Conservation (phyloP, 2,888 invertebrate species). For the Apocheima hispidaria region DNA sequence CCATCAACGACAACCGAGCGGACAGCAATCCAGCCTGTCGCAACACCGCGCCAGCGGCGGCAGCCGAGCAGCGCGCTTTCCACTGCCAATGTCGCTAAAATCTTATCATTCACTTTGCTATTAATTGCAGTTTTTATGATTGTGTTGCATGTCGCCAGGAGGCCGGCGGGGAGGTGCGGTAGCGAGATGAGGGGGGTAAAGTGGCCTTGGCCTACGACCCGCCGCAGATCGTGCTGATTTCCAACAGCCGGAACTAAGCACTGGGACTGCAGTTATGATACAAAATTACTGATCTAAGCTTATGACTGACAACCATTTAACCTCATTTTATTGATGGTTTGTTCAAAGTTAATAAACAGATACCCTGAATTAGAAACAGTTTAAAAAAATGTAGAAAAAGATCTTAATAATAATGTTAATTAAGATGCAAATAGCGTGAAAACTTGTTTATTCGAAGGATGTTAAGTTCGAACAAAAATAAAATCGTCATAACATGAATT, state of each 20-base stretch:
- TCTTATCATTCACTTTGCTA: conserved; percentile 39
- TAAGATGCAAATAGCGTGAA: neutral
- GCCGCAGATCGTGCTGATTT: conserved; percentile 17
- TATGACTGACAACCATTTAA: neutral
- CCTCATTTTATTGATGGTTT: neutral
- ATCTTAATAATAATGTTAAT: no score
- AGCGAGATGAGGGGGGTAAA: neutral
- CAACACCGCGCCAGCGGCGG: neutral
- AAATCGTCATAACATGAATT: neutral
- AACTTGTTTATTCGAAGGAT: neutral
- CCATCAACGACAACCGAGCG: conserved; percentile 12
- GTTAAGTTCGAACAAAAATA: conserved; percentile 1
- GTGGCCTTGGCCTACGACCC: conserved; percentile 43
- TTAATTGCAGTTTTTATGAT: conserved; percentile 34
- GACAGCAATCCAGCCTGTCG: conserved; percentile 12
- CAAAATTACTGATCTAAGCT: neutral
- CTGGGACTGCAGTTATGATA: neutral
- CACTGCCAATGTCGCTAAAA: conserved; percentile 41
- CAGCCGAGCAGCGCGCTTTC: conserved; percentile 36
- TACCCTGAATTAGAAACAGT: neutral
- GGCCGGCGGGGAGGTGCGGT: neutral
- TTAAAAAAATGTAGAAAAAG: no score
- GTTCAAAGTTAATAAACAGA: neutral
- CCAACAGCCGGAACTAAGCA: conserved; percentile 35
- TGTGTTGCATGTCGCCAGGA: conserved; percentile 14